Evolutionary conservation across 2,113 vertebrate genomes (phyloP).

Genomic region (Phalacrocorax carbo): DNA sequence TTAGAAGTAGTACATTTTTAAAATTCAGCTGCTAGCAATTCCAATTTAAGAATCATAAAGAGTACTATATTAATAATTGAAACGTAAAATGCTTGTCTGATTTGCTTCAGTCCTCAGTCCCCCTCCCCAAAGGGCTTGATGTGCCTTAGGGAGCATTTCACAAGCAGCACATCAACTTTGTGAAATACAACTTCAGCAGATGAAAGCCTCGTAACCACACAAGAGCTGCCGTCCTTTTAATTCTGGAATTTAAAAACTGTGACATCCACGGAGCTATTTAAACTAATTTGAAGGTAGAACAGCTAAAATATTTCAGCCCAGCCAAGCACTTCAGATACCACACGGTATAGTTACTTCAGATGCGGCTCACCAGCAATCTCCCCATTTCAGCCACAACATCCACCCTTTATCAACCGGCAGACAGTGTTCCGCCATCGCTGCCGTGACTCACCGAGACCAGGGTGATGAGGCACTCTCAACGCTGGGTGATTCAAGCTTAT

Average conservation of each 20-base stretch:
- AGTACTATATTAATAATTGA: conserved; percentile 31
- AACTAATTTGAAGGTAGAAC: not conserved
- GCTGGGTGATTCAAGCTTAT: not conserved
- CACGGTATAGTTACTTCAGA: rapidly evolving
- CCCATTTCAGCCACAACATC: not conserved
- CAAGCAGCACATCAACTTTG: conserved; percentile 30
- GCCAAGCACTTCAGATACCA: not conserved
- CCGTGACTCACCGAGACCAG: not conserved
- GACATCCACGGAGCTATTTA: not conserved
- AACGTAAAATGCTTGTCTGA: conserved; percentile 22
- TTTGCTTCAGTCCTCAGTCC: conserved; percentile 18
- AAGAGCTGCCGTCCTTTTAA: not conserved
- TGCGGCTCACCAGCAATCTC: not conserved
- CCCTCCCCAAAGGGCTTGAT: not conserved
- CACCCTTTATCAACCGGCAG: not conserved
- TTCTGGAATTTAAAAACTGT: not conserved
- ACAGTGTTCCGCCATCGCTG: not conserved
- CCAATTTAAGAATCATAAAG: conserved; percentile 23
- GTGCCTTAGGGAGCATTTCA: conserved; percentile 39
- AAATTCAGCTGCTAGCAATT: conserved; percentile 41
- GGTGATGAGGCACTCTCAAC: not conserved
- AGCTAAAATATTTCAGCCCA: not conserved
- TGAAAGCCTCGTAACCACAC: not conserved
- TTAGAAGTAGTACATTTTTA: conserved; percentile 49
- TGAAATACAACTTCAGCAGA: not conserved